These are phyloP conservation scores for Papilio gigon DNA, from an alignment of 2,888 invertebrate genomes.

Conservation along the genomic window DNA sequence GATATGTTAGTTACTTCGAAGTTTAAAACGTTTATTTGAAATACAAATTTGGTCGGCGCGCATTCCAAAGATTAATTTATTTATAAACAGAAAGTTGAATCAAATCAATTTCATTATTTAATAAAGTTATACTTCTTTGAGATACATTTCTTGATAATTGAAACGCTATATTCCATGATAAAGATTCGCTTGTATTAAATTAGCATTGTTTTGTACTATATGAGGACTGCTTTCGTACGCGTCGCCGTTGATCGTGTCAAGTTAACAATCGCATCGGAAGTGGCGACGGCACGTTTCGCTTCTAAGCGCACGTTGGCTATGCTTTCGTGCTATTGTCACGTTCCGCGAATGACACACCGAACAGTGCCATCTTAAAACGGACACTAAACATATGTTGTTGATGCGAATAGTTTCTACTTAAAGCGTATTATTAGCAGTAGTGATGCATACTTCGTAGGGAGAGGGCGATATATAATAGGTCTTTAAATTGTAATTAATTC, in stretches of 20 bases:
- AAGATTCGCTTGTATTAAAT: constrained; percentile 1
- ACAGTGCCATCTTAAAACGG: constrained; percentile 48
- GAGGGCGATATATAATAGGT: too few relatives aligned
- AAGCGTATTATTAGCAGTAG: constrained; percentile 29
- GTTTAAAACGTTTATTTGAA: too few relatives aligned
- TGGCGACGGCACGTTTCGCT: constrained; percentile 59
- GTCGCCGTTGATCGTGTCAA: constrained; percentile 30
- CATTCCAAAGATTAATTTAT: too few relatives aligned
- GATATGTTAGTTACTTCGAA: too few relatives aligned
- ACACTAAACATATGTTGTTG: constrained; percentile 51
- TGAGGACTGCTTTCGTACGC: constrained; percentile 40
- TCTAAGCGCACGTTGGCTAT: constrained; percentile 60
- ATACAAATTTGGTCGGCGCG: too few relatives aligned
- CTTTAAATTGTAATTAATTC: too few relatives aligned
- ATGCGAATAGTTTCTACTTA: constrained; percentile 43
- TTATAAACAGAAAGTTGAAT: too few relatives aligned
- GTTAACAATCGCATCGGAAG: constrained; percentile 38
- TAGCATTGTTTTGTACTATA: constrained; percentile 11
- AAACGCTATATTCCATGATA: background rate
- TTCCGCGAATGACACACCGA: constrained; percentile 59
- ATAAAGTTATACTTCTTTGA: background rate
- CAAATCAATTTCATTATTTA: too few relatives aligned
- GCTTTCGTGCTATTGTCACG: constrained; percentile 68
- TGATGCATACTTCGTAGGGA: too few relatives aligned
- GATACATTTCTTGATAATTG: constrained; percentile 4